Base-by-base conservation (phyloP, 2,888 invertebrate genomes). In the Falcaria lacertinaria region DNA sequence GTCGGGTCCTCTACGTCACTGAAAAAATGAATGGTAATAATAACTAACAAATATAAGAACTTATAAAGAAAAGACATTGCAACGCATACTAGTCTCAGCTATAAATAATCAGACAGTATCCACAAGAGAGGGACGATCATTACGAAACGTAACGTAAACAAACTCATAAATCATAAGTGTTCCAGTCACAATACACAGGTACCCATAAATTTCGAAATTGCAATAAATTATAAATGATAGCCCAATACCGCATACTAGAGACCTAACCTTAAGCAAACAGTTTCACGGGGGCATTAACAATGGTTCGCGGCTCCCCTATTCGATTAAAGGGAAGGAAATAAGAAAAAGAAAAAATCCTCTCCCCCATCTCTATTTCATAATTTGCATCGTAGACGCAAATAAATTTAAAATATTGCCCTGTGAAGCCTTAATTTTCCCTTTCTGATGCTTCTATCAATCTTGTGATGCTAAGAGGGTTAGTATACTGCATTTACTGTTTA, bases 301-400 rank as follows among this genome's bases (percentile, higher is more conserved):
- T 77, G 59, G 37, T 62, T 69, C 28, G 3, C 28, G 11, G 11
- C 11, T 75, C 76, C 85, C 85, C 83, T 67, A 80, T 81, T 80
- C 82, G 83, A 84, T 84, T 81, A 80, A 70, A 69, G 72, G 63
- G 69, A 71, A 68, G 68, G 66, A 75, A 80, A 75, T 72, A 73
- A 58, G 61, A 75, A 73, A 77, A 73, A 58, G 61, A 75, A 73
- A 77, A 75, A 70, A 65, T 33, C 39, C 54, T 52, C 74, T 62
- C 79, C 80, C n/a, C 80, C 69, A 73, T 75, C 83, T 85, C 82
- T 82, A 82, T 85, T 83, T 81, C 85, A 86, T 83, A 86, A 87
- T 87, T 87, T 87, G 86, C 87, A 87, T 87, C 71, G 82, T 73
- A 80, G 80, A 82, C 76, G 82, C 79, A 87, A 85, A 86, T 86